These are phyloP conservation scores for Bufo gargarizans DNA, from an alignment of 2,113 vertebrate genomes.

Conservation along the genomic window DNA sequence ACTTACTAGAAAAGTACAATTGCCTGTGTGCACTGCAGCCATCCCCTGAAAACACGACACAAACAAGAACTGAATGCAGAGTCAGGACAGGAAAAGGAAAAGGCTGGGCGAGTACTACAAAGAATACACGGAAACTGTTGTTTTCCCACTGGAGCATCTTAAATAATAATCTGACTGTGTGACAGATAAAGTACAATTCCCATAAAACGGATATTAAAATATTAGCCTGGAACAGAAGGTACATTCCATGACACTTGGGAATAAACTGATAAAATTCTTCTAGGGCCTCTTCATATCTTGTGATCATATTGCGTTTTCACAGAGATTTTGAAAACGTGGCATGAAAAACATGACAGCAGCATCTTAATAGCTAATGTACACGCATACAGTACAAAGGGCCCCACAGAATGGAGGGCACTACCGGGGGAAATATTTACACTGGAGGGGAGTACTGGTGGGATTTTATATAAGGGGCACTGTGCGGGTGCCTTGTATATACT, in stretches of 20 bases:
- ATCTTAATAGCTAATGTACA: no score
- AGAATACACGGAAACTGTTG: constrained; percentile 44
- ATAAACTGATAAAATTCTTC: background rate
- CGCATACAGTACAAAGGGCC: no score
- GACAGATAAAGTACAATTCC: background rate
- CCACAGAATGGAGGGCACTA: no score
- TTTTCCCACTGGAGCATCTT: constrained; percentile 37
- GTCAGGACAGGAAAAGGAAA: constrained; percentile 45
- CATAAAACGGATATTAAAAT: background rate
- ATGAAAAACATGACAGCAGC: no score
- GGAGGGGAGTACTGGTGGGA: no score
- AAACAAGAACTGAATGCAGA: background rate
- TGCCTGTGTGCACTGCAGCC: background rate
- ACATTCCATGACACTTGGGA: background rate
- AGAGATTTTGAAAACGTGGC: no score
- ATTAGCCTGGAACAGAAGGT: background rate
- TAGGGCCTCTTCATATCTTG: background rate
- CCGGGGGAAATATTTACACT: no score
- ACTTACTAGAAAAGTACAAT: background rate
- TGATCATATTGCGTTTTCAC: no score
- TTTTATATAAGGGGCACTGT: no score
- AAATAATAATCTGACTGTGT: background rate
- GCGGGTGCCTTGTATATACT: no score
- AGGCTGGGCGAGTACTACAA: constrained; percentile 20
- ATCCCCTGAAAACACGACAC: background rate